These are phyloP conservation scores for Hyphantria cunea DNA, from an alignment of 1,140 invertebrate species.

Conservation along the genomic window DNA sequence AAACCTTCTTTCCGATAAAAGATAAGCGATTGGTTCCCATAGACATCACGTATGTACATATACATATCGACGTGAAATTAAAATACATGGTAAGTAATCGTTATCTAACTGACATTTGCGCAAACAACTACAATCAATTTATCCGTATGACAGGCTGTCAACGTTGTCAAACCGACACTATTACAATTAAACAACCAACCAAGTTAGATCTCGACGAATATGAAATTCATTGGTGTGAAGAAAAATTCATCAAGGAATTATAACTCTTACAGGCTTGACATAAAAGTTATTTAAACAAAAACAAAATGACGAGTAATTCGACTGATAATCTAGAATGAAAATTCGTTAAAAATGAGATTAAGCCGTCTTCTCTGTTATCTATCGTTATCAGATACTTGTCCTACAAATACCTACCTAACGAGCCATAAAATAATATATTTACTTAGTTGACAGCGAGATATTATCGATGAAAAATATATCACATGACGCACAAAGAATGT, in stretches of 20 bases:
- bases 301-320: conserved; percentile 37
- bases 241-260: conserved; percentile 38
- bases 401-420: conserved; percentile 62
- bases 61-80: conserved; percentile 57
- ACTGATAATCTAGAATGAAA: conserved; percentile 63
- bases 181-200: conserved; percentile 79
- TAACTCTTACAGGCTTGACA: conserved; percentile 44
- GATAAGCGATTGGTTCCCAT: conserved; percentile 44
- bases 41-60: conserved; percentile 36
- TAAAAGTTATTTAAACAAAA: conserved; percentile 35
- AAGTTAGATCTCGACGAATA: conserved; percentile 60
- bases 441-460: conserved; percentile 61
- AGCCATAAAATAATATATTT: conserved; percentile 61
- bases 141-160: conserved; percentile 76
- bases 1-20: conserved; percentile 35
- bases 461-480: conserved; percentile 51
- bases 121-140: conserved; percentile 79
- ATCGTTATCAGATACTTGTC: conserved; percentile 65
- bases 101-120: conserved; percentile 74
- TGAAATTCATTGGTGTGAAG: conserved; percentile 31
- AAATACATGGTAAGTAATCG: conserved; percentile 72
- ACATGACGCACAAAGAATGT: conserved; percentile 44
- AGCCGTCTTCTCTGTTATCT: conserved; percentile 78
- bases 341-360: conserved; percentile 78
- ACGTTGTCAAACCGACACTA: conserved; percentile 73